Evolutionary conservation across 2,797 vertebrate species (phyloP), one percentile per base, ranked within the genome.

Genomic region (Coendou prehensilis): DNA sequence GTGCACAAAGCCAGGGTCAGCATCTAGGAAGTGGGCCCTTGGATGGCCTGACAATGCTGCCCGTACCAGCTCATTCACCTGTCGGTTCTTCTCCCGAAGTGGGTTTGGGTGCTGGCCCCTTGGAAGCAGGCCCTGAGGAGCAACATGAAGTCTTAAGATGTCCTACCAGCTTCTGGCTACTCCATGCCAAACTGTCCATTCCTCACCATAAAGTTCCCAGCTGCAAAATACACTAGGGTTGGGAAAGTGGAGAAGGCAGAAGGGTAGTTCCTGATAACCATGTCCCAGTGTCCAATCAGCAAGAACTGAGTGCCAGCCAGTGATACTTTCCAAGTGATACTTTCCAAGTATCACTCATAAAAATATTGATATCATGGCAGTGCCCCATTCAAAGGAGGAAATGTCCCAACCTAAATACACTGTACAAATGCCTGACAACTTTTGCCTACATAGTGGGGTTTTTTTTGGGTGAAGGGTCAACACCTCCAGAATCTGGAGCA

Each of bases 1-100:
- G 79, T 99, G 99, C 94, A 99, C 99, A 2, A 99, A 99, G 56
- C 99, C 99, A 1, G 99, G 99, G 96, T 99, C 99, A 30, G 99
- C 98, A 2, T 99, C 98, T 57, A 99, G 97, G 97, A 99, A 99
- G 63, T 99, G 98, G 76, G 99, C 98, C 0, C 99, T 98, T 20
- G 99, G 98, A 26, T 99, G 98, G 47, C 98, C 97, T 0, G 97
- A 97, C 82, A 99, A 15, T 0, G 98, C 98, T 15, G 98, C 98
- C 59, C 98, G 97, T 20, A 99, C 98, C 93, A 99, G 97, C 96
- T 98, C 95, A 26, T 99, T 99, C 59, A 99, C 99, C 71, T 50
- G 97, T 17, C 88, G 96, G 91, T 99, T 99, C 96, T 99, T 98
- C 86, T 99, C 99, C 41, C 99, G 98, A 87, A 99, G 98, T 14